Evolutionary conservation across 2,888 invertebrate genomes (phyloP), one percentile per base, ranked within the genome.

Genomic region (Mamestra brassicae): DNA sequence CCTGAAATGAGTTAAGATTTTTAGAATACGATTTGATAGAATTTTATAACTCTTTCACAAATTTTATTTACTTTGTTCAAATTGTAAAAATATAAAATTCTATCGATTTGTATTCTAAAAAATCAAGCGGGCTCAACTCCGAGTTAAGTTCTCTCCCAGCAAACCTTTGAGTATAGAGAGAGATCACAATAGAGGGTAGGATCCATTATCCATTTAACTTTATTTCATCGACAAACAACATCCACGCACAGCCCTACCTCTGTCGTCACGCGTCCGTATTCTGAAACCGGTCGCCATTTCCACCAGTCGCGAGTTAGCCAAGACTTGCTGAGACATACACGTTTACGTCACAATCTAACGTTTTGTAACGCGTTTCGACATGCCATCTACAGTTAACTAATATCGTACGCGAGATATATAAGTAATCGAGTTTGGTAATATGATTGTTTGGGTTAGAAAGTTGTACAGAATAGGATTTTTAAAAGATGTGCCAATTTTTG

Each of bases 221-320:
- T n/a, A 13, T 45, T 45, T 10, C 6, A 67, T 84, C 76, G 78
- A 87, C 67, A 73, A 4, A 26, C 34, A 52, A 36, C 50, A n/a
- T 38, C 42, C 38, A 15, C 11, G 0, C 42, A 34, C 80, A 78
- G 2, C 88, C 69, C 81, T 85, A 82, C 4, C 42, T 13, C 55
- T 73, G 75, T 52, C 83, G 78, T 76, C 71, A 80, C 74, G 62
- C 75, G 75, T 80, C 69, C 80, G 74, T 88, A 85, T 87, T 88
- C 85, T 78, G 78, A 58, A 86, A 73, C 72, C 66, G 74, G 81
- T 71, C 63, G 11, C 8, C 55, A 58, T 69, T 64, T 74, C 74
- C 67, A 70, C 79, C 69, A 17, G 4, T 42, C 36, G 2, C 42
- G 0, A 26, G 66, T 76, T 69, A 45, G 66, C 65, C 73, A 76